Percentiles rank a stretch among this genome's conserved stretches.
These are phyloP conservation scores for Lissonota sp. DNA, from an alignment of 2,888 invertebrate species.

Conservation along the genomic window DNA sequence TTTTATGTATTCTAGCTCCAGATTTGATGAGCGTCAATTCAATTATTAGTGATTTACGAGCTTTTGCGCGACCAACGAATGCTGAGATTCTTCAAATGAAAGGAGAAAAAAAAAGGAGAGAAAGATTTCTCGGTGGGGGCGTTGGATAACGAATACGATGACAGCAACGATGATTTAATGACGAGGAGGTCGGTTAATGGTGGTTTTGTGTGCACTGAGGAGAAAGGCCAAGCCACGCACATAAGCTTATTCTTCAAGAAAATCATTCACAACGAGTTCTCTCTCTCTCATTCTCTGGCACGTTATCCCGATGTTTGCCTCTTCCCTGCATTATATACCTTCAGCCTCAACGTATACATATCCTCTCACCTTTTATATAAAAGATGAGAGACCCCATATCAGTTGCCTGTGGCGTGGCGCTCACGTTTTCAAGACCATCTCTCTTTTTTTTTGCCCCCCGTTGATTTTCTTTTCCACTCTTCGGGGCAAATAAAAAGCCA, in stretches of 20 bases:
- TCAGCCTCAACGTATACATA: constrained; percentile 23
- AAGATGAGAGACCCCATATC: constrained; percentile 44
- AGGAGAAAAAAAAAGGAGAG: constrained; percentile 42
- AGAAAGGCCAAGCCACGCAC: constrained; percentile 68
- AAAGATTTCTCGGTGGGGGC: constrained; percentile 72
- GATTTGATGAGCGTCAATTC: constrained; percentile 29
- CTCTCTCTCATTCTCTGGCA: constrained; percentile 36
- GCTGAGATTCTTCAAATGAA: constrained; percentile 54
- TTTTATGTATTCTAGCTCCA: background rate
- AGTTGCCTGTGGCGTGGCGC: constrained; percentile 59
- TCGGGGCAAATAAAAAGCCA: constrained; percentile 57
- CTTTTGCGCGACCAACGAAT: constrained; percentile 30
- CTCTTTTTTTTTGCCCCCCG: constrained; percentile 65
- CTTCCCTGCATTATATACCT: constrained; percentile 41
- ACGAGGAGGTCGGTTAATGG: constrained; percentile 78
- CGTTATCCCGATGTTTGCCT: constrained; percentile 39
- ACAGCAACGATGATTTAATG: constrained; percentile 83
- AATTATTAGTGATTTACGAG: constrained; percentile 4
- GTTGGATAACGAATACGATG: constrained; percentile 83
- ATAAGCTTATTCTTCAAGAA: constrained; percentile 77
- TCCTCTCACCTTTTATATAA: constrained; percentile 41
- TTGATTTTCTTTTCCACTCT: constrained; percentile 64
- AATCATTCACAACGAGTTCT: constrained; percentile 77
- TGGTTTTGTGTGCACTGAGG: constrained; percentile 70
- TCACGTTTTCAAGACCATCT: constrained; percentile 47